These are phyloP conservation scores for Uromys caudimaculatus DNA, from an alignment of 2,797 vertebrate genomes.

Conservation along the genomic window DNA sequence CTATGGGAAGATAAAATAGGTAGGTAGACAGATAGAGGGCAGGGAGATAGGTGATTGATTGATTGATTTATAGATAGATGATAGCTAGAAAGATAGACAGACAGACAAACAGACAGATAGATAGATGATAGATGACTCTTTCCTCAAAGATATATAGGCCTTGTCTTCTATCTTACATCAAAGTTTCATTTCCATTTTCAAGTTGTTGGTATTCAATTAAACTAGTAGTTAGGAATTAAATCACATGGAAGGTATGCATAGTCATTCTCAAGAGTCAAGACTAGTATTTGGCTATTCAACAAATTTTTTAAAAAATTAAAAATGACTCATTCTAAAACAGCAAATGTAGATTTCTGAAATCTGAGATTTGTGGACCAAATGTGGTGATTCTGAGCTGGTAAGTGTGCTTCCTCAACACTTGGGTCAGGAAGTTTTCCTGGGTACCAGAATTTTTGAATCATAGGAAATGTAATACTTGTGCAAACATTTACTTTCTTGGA, in stretches of 20 bases:
- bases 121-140: not conserved
- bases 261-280: conserved; percentile 36
- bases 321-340: not conserved
- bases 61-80: not conserved
- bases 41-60: not conserved
- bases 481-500: not conserved
- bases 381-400: not conserved
- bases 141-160: not conserved
- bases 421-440: not conserved
- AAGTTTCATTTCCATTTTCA: conserved; percentile 74
- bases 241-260: conserved; percentile 47
- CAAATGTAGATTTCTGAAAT: not conserved
- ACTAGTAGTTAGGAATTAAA: conserved; percentile 59
- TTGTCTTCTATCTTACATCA: conserved; percentile 33
- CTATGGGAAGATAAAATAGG: conserved; percentile 40
- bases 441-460: not conserved
- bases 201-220: conserved; percentile 61
- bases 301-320: not conserved
- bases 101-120: not conserved
- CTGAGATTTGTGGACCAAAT: not conserved
- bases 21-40: no score
- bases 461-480: not conserved
- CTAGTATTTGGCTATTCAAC: conserved; percentile 56
- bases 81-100: not conserved
- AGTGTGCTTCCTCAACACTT: not conserved